Percentiles rank a stretch among this genome's conserved stretches.
Evolutionary conservation across 2,888 invertebrate species (phyloP).

Genomic region (Periphyllus acericola): DNA sequence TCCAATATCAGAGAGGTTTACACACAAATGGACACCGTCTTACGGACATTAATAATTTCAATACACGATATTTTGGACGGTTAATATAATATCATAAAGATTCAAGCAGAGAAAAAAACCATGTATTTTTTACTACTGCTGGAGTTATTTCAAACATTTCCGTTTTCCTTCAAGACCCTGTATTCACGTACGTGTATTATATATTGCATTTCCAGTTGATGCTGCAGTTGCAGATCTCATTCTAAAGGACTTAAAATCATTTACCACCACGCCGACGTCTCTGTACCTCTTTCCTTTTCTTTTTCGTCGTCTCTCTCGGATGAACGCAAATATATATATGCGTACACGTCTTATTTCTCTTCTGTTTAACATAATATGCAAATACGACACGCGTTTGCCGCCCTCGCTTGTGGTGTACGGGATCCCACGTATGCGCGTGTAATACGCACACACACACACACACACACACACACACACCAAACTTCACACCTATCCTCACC

Average conservation of each 20-base stretch:
- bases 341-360: not conserved
- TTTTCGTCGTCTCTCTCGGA: not conserved
- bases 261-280: not conserved
- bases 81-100: too few species aligned
- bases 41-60: too few species aligned
- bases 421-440: not conserved
- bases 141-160: too few species aligned
- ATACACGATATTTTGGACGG: too few species aligned
- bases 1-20: too few species aligned
- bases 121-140: too few species aligned
- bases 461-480: not conserved
- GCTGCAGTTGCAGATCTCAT: conserved; percentile 4
- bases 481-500: not conserved
- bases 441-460: not conserved
- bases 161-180: too few species aligned
- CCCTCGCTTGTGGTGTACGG: too few species aligned
- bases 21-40: too few species aligned
- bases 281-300: not conserved
- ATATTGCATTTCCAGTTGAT: not conserved
- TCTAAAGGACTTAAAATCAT: conserved; percentile 19
- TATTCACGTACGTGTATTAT: not conserved
- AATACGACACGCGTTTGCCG: not conserved
- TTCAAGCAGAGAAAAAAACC: too few species aligned
- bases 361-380: conserved; percentile 27
- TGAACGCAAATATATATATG: not conserved